phyloP scores from a whole-genome alignment of 1,140 invertebrate species.

The Plectus sambesii region DNA sequence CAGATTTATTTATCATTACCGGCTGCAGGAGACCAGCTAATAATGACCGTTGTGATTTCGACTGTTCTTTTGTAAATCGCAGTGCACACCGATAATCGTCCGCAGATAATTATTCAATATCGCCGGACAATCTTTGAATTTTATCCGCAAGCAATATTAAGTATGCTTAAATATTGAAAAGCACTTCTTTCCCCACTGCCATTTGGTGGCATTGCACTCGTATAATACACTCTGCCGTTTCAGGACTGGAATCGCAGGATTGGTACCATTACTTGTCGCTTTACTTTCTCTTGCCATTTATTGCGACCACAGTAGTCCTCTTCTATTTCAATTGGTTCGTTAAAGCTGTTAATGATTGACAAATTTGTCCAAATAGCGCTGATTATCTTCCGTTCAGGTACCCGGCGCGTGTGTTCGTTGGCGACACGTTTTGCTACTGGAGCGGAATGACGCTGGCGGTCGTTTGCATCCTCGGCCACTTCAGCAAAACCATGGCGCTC shows the following conservation, averaged over 20 bases:
- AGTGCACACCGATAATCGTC: too few species aligned
- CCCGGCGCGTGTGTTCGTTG: conserved; percentile 89
- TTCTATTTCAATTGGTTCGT: conserved; percentile 76
- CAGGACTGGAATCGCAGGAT: conserved; percentile 6
- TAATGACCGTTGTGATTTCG: too few species aligned
- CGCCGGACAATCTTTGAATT: neutral
- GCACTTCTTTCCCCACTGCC: too few species aligned
- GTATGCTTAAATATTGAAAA: too few species aligned
- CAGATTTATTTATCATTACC: too few species aligned
- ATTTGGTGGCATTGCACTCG: too few species aligned
- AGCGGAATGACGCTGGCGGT: conserved; percentile 99
- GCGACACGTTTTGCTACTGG: conserved; percentile 98
- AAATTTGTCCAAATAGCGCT: neutral
- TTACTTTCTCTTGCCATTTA: conserved; percentile 85
- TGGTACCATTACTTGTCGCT: conserved; percentile 66
- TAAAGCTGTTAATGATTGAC: neutral
- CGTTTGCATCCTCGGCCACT: conserved; percentile 93
- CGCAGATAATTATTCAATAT: too few species aligned
- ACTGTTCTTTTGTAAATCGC: too few species aligned
- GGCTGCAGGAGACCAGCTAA: too few species aligned
- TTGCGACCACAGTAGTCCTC: conserved; percentile 70
- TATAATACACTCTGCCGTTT: too few species aligned
- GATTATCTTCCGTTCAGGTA: conserved; percentile 61
- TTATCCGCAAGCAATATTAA: too few species aligned
- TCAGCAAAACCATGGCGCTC: conserved; percentile 90